Evolutionary conservation across 2,113 vertebrate genomes (phyloP), one percentile per base, ranked within the genome.

Genomic region (Gymnobelideus leadbeateri): DNA sequence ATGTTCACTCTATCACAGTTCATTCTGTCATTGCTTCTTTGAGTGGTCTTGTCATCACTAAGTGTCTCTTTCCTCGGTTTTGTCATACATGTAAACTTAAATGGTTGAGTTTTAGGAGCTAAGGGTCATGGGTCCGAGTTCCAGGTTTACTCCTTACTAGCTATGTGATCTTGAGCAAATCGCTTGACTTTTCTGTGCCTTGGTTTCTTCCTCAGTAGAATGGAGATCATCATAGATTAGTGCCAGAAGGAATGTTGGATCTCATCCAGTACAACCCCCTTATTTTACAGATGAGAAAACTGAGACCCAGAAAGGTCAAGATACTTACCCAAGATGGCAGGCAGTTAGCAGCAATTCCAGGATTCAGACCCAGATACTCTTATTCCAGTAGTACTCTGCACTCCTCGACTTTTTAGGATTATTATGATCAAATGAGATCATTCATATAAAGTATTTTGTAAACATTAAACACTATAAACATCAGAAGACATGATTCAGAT

Each of bases 401-500:
- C 89, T 97, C 96, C 92, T 11, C 26, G 93, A 92, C 95, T 8
- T 77, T 14, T 43, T 8, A 23, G n/a, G 68, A 43, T 84, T 84
- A 43, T 84, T 21, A 21, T 19, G 37, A 43, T 43, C 14, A n/a
- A 84, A 84, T 77, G 37, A 77, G 61, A n/a, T 16, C 16, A n/a
- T 77, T 77, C 61, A 77, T n/a, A n/a, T 21, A 21, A 84, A n/a
- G 31, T 57, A 28, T 28, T 57, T 57, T 28, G 8, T 28, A 57
- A 57, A 57, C 26, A 28, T 24, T 57, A 28, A 57, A 28, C 26
- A 11, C 26, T 57, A 28, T 77, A 4, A n/a, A 77, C 37, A 19
- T 77, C 5, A 16, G 37, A 77, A 77, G 61, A n/a, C 37, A 16
- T n/a, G 31, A 31, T 68, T 68, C 61, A 77, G 19, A 77, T n/a